A percentile compares a stretch with the other conserved stretches of the same genome.
Conservation (phyloP, 1,140 invertebrate genomes). For the Aporrectodea caliginosa region DNA sequence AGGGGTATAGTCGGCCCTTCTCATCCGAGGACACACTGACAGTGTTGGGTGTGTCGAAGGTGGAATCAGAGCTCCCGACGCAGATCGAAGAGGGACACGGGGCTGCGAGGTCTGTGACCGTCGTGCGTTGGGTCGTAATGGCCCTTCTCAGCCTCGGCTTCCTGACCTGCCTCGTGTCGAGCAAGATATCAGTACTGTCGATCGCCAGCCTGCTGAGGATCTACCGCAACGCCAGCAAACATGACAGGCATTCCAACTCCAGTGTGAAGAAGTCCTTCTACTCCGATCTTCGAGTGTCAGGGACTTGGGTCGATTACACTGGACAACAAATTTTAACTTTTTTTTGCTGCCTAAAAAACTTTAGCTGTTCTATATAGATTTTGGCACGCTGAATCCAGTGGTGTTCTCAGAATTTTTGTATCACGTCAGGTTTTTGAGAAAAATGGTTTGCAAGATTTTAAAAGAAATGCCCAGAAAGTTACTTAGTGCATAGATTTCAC, state of each 20-base stretch:
- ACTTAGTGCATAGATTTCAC: too few relatives aligned
- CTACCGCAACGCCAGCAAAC: background rate
- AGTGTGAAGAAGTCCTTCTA: too few relatives aligned
- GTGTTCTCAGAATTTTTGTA: too few relatives aligned
- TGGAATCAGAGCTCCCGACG: background rate
- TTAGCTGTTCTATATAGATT: too few relatives aligned
- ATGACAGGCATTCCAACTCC: background rate
- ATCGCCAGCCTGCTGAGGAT: background rate
- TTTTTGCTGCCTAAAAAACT: too few relatives aligned
- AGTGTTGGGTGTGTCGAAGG: background rate
- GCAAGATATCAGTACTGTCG: constrained; percentile 15
- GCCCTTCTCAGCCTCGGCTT: background rate
- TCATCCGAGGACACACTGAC: background rate
- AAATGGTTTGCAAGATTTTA: too few relatives aligned
- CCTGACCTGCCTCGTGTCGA: constrained; percentile 1
- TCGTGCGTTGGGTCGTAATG: constrained; percentile 23
- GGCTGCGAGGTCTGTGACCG: background rate
- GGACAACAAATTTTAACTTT: too few relatives aligned
- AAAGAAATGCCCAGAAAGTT: too few relatives aligned
- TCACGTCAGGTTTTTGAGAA: too few relatives aligned
- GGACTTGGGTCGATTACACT: too few relatives aligned
- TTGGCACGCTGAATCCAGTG: too few relatives aligned
- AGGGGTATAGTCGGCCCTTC: background rate
- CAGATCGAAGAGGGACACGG: background rate
- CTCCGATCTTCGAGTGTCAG: too few relatives aligned